These are phyloP conservation scores for Stercorarius parasiticus DNA, from an alignment of 2,113 vertebrate genomes.

Conservation along the genomic window DNA sequence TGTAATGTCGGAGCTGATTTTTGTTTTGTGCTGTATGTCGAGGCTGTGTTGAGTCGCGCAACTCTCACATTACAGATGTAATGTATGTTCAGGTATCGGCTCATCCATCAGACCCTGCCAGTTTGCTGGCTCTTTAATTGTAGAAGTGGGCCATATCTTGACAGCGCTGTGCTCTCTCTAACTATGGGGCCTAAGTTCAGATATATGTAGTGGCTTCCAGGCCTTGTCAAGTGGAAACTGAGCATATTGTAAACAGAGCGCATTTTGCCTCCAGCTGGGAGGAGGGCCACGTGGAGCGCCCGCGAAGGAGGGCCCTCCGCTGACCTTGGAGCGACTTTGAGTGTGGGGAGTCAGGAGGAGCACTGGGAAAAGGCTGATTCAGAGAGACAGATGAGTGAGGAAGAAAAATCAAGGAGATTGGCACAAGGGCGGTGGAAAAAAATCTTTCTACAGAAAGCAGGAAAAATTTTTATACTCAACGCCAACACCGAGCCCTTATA, in stretches of 20 bases:
- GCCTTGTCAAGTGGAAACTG: conserved; percentile 10
- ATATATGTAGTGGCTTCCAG: not conserved
- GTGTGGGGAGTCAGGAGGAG: not conserved
- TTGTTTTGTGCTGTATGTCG: not conserved
- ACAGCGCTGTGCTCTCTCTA: not conserved
- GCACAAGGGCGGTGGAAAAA: not conserved
- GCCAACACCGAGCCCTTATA: not conserved
- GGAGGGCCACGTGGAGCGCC: not conserved
- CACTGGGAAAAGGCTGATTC: conserved; percentile 9
- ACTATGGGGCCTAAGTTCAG: not conserved
- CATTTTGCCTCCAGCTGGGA: not conserved
- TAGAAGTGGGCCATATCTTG: not conserved
- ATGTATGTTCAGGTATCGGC: not conserved
- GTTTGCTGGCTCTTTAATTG: conserved; percentile 1
- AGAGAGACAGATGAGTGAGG: not conserved
- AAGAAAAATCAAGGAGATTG: conserved; percentile 34
- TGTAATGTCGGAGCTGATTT: not conserved
- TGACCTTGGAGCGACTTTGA: conserved; percentile 41
- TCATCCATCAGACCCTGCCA: not conserved
- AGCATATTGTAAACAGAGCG: conserved; percentile 7
- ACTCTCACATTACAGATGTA: not conserved
- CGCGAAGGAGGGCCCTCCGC: not conserved
- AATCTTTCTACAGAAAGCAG: not conserved
- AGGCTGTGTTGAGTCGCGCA: not conserved
- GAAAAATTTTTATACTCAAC: not conserved